phyloP scores from a whole-genome alignment of 1,140 invertebrate genomes.

The Scylla paramamosain region DNA sequence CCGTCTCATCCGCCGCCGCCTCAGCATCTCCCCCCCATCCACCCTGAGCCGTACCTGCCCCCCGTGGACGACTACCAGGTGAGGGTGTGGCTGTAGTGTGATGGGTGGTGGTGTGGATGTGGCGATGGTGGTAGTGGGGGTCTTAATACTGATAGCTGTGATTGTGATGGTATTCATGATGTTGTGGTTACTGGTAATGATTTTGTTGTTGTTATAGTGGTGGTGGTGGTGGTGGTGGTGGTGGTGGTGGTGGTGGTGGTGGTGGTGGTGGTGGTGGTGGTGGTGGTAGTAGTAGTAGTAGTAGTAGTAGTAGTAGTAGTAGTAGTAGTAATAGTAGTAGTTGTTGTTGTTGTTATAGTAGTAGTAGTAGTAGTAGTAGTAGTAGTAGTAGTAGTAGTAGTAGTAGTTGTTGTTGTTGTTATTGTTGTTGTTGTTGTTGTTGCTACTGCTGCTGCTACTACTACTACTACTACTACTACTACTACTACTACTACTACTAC shows the following conservation, averaged over 20 bases:
- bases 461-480: too few relatives aligned
- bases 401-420: background rate
- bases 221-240: too few relatives aligned
- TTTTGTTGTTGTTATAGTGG: too few relatives aligned
- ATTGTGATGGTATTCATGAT: too few relatives aligned
- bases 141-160: too few relatives aligned
- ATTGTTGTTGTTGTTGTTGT: background rate
- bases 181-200: too few relatives aligned
- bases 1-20: background rate
- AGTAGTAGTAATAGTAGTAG: conserved; percentile 4
- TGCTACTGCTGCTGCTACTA: too few relatives aligned
- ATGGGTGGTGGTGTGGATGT: too few relatives aligned
- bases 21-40: background rate
- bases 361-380: conserved; percentile 22
- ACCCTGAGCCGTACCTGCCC: background rate
- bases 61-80: background rate
- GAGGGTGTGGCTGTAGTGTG: too few relatives aligned
- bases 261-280: background rate
- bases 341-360: background rate
- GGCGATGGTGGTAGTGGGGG: too few relatives aligned
- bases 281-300: conserved; percentile 22
- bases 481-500: too few relatives aligned
- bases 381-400: background rate
- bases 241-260: background rate
- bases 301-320: conserved; percentile 23